Conservation (phyloP, 2,113 vertebrate species). For the Corythornis cristatus region DNA sequence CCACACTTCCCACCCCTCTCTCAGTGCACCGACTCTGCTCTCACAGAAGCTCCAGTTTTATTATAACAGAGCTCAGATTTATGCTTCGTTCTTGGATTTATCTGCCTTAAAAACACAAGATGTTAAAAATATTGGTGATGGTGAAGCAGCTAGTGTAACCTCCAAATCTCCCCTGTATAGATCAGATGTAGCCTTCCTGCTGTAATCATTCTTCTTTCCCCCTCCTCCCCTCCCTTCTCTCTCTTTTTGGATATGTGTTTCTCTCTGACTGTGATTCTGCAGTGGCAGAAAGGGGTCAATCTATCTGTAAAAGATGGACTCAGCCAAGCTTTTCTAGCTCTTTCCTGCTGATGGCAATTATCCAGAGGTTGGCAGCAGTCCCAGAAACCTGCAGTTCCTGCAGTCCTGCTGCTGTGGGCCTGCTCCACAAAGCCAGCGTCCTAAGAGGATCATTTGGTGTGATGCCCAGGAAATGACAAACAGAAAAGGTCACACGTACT, state of each 20-base stretch:
- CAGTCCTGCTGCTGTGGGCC: slow-evolving; percentile 69
- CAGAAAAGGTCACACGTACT: slow-evolving; percentile 84
- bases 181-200: background rate
- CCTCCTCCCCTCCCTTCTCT: background rate
- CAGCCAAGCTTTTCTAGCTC: slow-evolving; percentile 77
- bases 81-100: background rate
- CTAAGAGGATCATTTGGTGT: slow-evolving; percentile 81
- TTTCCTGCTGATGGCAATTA: slow-evolving; percentile 83
- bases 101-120: background rate
- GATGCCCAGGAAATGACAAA: slow-evolving; percentile 86
- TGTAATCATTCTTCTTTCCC: background rate
- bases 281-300: slow-evolving; percentile 71
- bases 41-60: background rate
- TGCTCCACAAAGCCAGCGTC: slow-evolving; percentile 75
- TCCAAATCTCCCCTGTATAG: background rate
- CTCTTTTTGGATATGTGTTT: slow-evolving; percentile 23
- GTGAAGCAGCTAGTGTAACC: background rate
- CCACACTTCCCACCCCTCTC: background rate
- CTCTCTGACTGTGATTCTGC: slow-evolving; percentile 34
- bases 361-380: slow-evolving; percentile 78
- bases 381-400: slow-evolving; percentile 78
- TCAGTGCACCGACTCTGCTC: background rate
- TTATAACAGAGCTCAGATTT: background rate
- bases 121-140: background rate
- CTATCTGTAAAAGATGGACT: slow-evolving; percentile 79